Evolutionary conservation across 1,140 invertebrate species (phyloP).

Genomic region (Drosophila nigrodunni): DNA sequence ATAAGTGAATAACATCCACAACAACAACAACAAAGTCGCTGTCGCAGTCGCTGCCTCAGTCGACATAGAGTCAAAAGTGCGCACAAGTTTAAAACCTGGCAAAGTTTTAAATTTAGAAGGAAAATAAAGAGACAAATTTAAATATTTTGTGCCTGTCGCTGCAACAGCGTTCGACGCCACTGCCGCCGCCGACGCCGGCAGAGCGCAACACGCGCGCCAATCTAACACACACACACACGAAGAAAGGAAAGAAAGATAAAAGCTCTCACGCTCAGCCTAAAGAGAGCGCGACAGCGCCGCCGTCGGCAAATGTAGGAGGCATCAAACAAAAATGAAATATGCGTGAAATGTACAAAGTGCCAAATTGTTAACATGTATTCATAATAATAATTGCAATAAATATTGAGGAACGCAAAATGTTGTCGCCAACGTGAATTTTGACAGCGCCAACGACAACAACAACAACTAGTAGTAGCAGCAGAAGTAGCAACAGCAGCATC

Average conservation of each 20-base stretch:
- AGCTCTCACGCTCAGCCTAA: conserved; percentile 37
- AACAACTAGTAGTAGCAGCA: neutral
- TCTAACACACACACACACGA: neutral
- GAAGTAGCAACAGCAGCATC: neutral
- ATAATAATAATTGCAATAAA: conserved; percentile 34
- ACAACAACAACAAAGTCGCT: conserved; percentile 29
- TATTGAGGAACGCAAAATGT: conserved; percentile 19
- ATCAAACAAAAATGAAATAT: conserved; percentile 31
- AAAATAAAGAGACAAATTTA: conserved; percentile 36
- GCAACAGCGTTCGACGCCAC: conserved; percentile 17
- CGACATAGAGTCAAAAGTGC: conserved; percentile 28
- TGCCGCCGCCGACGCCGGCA: conserved; percentile 25
- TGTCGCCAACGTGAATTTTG: conserved; percentile 1
- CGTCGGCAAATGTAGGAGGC: conserved; percentile 39
- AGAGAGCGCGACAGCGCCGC: conserved; percentile 15
- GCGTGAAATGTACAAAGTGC: conserved; percentile 41
- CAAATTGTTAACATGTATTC: conserved; percentile 56
- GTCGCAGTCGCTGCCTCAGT: conserved; percentile 8
- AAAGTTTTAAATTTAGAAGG: conserved; percentile 47
- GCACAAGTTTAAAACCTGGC: conserved; percentile 27
- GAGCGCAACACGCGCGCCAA: conserved; percentile 53
- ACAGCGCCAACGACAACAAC: conserved; percentile 1
- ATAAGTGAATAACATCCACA: conserved; percentile 62
- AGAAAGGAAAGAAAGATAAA: conserved; percentile 13
- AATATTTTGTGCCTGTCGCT: conserved; percentile 35